A percentile compares a stretch with the other conserved stretches of the same genome.
Evolutionary conservation across 2,797 vertebrate genomes (phyloP).

Genomic region (Microctenopoma stevenorrisi): DNA sequence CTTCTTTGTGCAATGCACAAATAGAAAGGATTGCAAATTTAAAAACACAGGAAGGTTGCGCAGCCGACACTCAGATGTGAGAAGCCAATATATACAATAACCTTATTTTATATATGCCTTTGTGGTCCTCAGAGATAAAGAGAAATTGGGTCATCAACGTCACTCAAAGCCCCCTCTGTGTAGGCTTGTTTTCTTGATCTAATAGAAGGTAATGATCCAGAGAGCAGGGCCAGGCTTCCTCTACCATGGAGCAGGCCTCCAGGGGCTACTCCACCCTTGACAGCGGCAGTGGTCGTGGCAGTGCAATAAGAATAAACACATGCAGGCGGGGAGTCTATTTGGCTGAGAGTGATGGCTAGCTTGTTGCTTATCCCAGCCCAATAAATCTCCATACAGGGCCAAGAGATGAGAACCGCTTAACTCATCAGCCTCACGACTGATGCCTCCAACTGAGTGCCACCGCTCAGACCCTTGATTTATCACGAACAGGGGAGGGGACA

Average conservation of each 20-base stretch:
- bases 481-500: conserved; percentile 72
- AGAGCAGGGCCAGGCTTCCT: conserved; percentile 82
- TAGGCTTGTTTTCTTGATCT: conserved; percentile 91
- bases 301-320: conserved; percentile 95
- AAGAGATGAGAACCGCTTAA: conserved; percentile 92
- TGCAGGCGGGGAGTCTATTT: conserved; percentile 90
- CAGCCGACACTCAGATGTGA: conserved; percentile 63
- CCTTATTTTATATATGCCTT: conserved; percentile 86
- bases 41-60: conserved; percentile 68
- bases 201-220: conserved; percentile 92
- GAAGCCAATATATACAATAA: conserved; percentile 77
- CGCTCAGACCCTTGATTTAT: conserved; percentile 91
- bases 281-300: conserved; percentile 83
- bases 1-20: conserved; percentile 35
- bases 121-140: conserved; percentile 81
- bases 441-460: conserved; percentile 85
- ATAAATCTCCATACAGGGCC: conserved; percentile 96
- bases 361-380: conserved; percentile 92
- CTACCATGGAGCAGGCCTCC: conserved; percentile 78
- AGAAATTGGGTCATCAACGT: conserved; percentile 87
- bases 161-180: conserved; percentile 80
- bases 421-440: conserved; percentile 89
- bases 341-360: conserved; percentile 91
- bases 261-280: conserved; percentile 79
- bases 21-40: conserved; percentile 72